These are phyloP conservation scores for Erynnis tages DNA, from an alignment of 2,888 invertebrate species.

Conservation along the genomic window DNA sequence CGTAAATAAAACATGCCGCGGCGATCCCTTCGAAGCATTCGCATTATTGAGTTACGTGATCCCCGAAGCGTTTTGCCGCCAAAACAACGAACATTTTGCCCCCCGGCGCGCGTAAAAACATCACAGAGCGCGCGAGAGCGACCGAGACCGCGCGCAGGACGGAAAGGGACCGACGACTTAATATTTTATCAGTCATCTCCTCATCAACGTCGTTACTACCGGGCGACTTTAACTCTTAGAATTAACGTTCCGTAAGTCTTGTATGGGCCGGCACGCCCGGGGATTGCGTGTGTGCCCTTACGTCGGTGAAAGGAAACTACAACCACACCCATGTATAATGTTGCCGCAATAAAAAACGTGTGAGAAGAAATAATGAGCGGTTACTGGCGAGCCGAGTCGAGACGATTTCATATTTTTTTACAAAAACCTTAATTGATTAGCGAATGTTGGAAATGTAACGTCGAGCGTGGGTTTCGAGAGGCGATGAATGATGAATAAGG, in stretches of 20 bases:
- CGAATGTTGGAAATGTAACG: constrained; percentile 30
- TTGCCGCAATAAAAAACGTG: constrained; percentile 81
- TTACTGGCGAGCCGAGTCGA: constrained; percentile 72
- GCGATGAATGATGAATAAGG: constrained; percentile 73
- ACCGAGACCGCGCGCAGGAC: constrained; percentile 56
- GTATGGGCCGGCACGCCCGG: constrained; percentile 38
- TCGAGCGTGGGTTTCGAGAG: constrained; percentile 37
- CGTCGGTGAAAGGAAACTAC: constrained; percentile 82
- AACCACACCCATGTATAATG: constrained; percentile 82
- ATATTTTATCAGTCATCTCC: constrained; percentile 80
- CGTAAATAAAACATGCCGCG: constrained; percentile 80
- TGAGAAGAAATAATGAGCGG: constrained; percentile 81
- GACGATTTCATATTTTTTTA: constrained; percentile 63
- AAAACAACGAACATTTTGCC: constrained; percentile 81
- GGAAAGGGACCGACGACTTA: constrained; percentile 73
- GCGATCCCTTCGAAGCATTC: constrained; percentile 67
- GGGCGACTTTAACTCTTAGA: constrained; percentile 40
- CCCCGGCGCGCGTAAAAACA: constrained; percentile 80
- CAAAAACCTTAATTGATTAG: constrained; percentile 74
- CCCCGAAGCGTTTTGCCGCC: constrained; percentile 81
- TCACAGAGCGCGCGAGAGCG: constrained; percentile 58
- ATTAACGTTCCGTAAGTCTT: constrained; percentile 34
- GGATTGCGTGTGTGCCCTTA: constrained; percentile 81
- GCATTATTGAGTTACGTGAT: constrained; percentile 79
- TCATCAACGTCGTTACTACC: constrained; percentile 51